Conservation (phyloP, 2,113 vertebrate genomes). For the Pandion haliaetus region DNA sequence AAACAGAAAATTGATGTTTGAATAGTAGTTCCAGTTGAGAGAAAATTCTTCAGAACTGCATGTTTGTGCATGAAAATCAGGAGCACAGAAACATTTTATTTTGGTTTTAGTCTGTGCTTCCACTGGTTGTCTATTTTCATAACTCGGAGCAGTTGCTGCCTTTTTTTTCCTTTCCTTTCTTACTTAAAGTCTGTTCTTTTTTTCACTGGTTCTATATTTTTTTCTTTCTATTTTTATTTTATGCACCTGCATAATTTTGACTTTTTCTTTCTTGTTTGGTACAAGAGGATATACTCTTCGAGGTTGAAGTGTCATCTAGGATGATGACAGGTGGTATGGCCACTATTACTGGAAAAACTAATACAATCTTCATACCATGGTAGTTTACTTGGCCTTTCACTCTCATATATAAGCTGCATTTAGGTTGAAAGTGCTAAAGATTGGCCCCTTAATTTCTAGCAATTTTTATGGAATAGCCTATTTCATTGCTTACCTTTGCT, state of each 20-base stretch:
- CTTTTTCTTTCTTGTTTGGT: neutral
- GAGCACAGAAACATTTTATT: neutral
- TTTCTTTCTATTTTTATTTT: neutral
- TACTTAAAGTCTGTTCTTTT: neutral
- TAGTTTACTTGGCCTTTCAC: neutral
- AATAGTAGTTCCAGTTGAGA: neutral
- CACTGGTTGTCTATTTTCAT: slow-evolving; percentile 11
- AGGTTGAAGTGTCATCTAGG: neutral
- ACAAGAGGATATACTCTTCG: neutral
- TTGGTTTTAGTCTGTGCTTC: slow-evolving; percentile 9
- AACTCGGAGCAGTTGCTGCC: neutral
- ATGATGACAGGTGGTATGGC: neutral
- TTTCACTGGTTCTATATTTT: neutral
- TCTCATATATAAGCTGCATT: neutral
- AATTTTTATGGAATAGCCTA: neutral
- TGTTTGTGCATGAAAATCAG: neutral
- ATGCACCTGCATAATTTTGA: neutral
- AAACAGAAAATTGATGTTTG: neutral
- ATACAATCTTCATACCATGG: neutral
- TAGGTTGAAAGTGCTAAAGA: neutral
- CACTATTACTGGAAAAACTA: neutral
- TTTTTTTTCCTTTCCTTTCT: neutral
- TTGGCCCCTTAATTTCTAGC: neutral
- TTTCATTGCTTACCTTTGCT: neutral
- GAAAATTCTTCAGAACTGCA: neutral